Evolutionary conservation across 30 jellyfish, hydroid and myxozoan genomes (phyloP), one percentile per base, ranked within the genome.

Genomic region (Aurelia coerulea): DNA sequence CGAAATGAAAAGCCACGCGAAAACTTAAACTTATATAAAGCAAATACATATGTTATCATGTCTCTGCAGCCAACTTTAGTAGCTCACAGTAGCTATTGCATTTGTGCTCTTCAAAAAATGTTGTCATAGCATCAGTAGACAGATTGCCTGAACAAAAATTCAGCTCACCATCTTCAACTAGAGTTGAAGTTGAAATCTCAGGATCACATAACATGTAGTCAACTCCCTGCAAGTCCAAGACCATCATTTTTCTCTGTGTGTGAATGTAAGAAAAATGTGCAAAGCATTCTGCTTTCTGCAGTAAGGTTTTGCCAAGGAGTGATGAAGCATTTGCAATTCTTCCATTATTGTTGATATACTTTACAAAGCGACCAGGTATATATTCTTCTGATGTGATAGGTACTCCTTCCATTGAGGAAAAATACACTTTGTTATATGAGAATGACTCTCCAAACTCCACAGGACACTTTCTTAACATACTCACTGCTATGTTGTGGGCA

Each of bases 201-300:
- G 84, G 84, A 69, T 73, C 84, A 51, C 84, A 73, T 34, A 73
- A 67, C 10, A 51, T 62, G 58, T 73, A 73, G 31, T 51, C 70
- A 59, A 73, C 84, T 37, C 84, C 84, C 84, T 73, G 84, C 11
- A 73, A 67, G 69, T 73, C 84, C 58, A 73, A 73, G 33, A 73
- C 68, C 84, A 73, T 73, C 84, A 73, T 41, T 73, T 73, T 65
- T 67, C 18, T 73, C 68, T 73, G 33, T 73, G 84, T 73, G 58
- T 73, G 84, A 65, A 39, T 46, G 19, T 73, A 73, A 14, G 84
- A 41, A 62, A 2, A 73, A 67, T 46, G 84, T 42, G 52, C 84
- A 9, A 73, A 73, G 58, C 84, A 41, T 42, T 73, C 84, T 51
- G 84, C 68, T 67, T 73, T 73, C 52, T 73, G 42, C 52, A 73